Evolutionary conservation across 2,113 vertebrate genomes (phyloP), one percentile per base, ranked within the genome.

Genomic region (Poecilia latipinna): DNA sequence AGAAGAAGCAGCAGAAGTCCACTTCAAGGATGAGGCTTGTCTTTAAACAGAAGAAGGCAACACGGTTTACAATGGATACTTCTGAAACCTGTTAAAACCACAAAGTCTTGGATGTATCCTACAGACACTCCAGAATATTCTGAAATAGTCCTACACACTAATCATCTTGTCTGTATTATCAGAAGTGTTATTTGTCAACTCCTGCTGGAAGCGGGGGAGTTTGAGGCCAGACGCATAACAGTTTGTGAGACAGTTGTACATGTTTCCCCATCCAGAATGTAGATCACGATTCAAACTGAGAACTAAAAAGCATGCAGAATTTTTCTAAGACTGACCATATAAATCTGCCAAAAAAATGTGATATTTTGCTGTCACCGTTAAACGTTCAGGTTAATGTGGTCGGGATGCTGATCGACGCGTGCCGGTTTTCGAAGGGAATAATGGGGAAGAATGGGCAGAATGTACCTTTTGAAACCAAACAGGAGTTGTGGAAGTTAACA

Each of bases 31-130:
- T 69, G 63, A 80, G 62, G 65, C 11, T 62, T 54, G 24, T 69
- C 24, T 39, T 60, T 24, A 44, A 60, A 44, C 31, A 15, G 51
- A 72, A 28, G 22, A 42, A 73, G 35, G 88, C 88, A 94, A 86
- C 86, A 89, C 24, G 86, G 86, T 90, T 82, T 80, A 92, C 86
- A 93, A 92, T 44, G 74, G 95, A 94, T 96, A 96, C 90, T 95
- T 94, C 44, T 19, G 13, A 48, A 94, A 81, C 54, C 89, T 89
- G 91, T 94, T 91, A 86, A 88, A 91, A 92, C 88, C 86, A 94
- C 88, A 76, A 78, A 86, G 77, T 91, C 85, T 92, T 93, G 93
- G 92, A 93, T 94, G 90, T 95, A 90, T 94, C 92, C 89, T 81
- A 79, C 85, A 93, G 92, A 66, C 84, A 65, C 75, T 91, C 79